These are phyloP conservation scores for Zosterops hypoxanthus DNA, from an alignment of 2,113 vertebrate genomes.

Conservation along the genomic window DNA sequence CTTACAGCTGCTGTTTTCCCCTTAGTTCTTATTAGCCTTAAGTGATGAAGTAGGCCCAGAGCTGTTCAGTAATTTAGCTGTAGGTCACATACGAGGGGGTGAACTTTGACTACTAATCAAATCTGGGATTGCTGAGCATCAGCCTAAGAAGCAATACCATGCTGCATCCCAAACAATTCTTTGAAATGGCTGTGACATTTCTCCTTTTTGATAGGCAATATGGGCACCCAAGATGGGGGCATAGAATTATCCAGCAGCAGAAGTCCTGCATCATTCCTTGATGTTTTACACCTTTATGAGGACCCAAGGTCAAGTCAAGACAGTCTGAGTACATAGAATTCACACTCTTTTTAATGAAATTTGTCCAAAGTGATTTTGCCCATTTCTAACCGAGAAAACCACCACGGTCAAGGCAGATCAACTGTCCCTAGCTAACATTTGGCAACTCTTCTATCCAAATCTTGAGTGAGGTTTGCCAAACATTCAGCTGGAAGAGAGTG, in stretches of 20 bases:
- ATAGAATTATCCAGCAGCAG: not conserved
- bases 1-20: not conserved
- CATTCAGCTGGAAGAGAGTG: not conserved
- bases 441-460: not conserved
- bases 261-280: not conserved
- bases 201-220: not conserved
- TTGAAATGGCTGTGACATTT: not conserved
- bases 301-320: not conserved
- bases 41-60: not conserved
- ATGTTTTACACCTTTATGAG: not conserved
- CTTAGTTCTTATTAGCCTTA: not conserved
- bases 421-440: not conserved
- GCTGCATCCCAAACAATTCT: not conserved
- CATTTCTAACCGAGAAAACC: not conserved
- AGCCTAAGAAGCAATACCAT: not conserved
- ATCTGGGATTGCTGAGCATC: not conserved
- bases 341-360: accelerated
- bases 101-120: not conserved
- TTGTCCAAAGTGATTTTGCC: not conserved
- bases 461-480: not conserved
- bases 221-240: not conserved
- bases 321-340: not conserved
- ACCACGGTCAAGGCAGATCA: not conserved
- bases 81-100: not conserved
- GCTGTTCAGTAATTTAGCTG: not conserved